These are phyloP conservation scores for Caradrina clavipalpis DNA, from an alignment of 2,888 invertebrate species.

Conservation along the genomic window DNA sequence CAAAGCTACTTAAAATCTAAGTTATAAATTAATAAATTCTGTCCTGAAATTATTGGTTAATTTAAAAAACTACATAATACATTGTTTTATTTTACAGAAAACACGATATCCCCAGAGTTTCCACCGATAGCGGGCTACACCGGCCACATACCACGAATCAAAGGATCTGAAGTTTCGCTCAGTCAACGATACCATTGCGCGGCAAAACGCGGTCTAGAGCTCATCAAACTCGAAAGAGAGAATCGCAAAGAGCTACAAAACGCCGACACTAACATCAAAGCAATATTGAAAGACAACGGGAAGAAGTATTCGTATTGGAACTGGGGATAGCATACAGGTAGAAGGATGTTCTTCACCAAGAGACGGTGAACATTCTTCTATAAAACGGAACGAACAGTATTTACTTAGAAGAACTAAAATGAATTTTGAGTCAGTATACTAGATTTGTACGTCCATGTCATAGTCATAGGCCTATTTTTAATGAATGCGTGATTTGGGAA, in stretches of 20 bases:
- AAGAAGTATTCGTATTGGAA: conserved; percentile 88
- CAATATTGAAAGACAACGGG: conserved; percentile 82
- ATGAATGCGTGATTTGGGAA: conserved; percentile 44
- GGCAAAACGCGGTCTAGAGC: conserved; percentile 92
- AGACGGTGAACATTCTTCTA: conserved; percentile 87
- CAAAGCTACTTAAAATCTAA: too few relatives aligned
- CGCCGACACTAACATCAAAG: conserved; percentile 81
- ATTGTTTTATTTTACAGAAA: conserved; percentile 84
- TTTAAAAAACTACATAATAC: too few relatives aligned
- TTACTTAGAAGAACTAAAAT: conserved; percentile 57
- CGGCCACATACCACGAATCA: conserved; percentile 93
- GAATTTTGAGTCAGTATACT: conserved; percentile 51
- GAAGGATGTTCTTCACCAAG: conserved; percentile 90
- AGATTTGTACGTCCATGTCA: conserved; percentile 49
- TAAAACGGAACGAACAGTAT: conserved; percentile 72
- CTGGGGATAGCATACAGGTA: conserved; percentile 90
- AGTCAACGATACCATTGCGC: conserved; percentile 93
- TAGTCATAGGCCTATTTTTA: conserved; percentile 57
- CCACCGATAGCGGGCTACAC: conserved; percentile 94
- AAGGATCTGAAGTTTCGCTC: conserved; percentile 92
- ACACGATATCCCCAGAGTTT: conserved; percentile 92
- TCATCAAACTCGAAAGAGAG: conserved; percentile 90
- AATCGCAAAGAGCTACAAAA: conserved; percentile 84
- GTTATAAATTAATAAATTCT: too few relatives aligned
- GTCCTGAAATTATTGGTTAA: too few relatives aligned